These are phyloP conservation scores for Raja brachyura DNA, from an alignment of 2,113 vertebrate species.

Conservation along the genomic window DNA sequence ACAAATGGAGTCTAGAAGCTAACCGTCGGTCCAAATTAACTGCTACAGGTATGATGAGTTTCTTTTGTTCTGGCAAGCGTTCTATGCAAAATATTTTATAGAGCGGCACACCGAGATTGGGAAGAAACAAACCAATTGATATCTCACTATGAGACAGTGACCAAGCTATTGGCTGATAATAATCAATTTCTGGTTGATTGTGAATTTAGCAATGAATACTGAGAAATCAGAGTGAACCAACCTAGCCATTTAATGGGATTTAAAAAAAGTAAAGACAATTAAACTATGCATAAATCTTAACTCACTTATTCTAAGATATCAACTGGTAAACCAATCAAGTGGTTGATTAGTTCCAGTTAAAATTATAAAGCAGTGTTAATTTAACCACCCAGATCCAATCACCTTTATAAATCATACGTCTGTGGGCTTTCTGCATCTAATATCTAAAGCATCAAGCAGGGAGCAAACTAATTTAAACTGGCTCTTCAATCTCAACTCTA, in stretches of 20 bases:
- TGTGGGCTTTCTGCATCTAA: background rate
- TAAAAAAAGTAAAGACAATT: background rate
- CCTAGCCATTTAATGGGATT: background rate
- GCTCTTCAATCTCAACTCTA: background rate
- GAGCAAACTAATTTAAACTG: background rate
- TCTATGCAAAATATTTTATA: background rate
- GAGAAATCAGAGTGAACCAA: background rate
- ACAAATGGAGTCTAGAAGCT: background rate
- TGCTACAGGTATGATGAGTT: conserved; percentile 5
- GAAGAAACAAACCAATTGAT: background rate
- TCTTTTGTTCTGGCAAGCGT: background rate
- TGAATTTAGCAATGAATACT: background rate
- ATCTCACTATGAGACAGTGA: background rate
- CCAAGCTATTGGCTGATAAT: background rate
- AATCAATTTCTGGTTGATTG: background rate
- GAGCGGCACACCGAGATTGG: background rate
- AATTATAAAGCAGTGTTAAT: background rate
- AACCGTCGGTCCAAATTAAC: background rate
- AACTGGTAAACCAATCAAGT: background rate
- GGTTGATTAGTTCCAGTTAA: background rate
- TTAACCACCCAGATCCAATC: background rate
- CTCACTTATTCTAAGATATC: background rate
- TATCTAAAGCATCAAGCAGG: background rate
- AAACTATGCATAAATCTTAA: background rate
- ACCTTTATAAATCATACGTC: background rate